Evolutionary conservation across 2,888 invertebrate genomes (phyloP).

Genomic region (Melangyna quadrimaculata): DNA sequence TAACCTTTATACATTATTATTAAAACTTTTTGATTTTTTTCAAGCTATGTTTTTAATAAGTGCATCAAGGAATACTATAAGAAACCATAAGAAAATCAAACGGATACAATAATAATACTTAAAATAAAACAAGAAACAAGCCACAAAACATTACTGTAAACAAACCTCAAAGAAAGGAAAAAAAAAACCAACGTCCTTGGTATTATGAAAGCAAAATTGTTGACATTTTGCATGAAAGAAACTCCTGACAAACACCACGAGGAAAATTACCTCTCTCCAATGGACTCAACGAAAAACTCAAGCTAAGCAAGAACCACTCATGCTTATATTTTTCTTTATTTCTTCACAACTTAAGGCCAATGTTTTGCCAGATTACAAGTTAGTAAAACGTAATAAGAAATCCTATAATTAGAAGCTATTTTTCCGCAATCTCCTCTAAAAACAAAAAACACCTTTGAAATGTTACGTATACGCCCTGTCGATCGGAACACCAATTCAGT

Average conservation of each 20-base stretch:
- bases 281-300: constrained; percentile 14
- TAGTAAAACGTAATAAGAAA: neutral
- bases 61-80: neutral
- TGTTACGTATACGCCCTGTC: constrained; percentile 72
- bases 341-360: constrained; percentile 22
- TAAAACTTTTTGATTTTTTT: neutral
- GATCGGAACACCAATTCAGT: constrained; percentile 43
- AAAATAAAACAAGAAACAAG: neutral
- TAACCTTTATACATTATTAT: neutral
- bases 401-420: constrained; percentile 5
- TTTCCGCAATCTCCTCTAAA: constrained; percentile 15
- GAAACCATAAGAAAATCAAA: constrained; percentile 28
- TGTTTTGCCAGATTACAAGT: neutral
- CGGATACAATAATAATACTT: constrained; percentile 20
- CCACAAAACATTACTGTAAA: constrained; percentile 39
- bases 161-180: constrained; percentile 35
- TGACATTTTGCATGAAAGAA: constrained; percentile 51
- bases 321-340: constrained; percentile 29
- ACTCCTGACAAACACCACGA: constrained; percentile 11
- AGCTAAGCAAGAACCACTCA: constrained; percentile 1
- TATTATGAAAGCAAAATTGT: constrained; percentile 51
- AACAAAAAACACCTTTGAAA: constrained; percentile 43
- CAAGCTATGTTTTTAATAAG: neutral
- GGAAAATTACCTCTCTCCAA: constrained; percentile 31
- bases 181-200: constrained; percentile 49